These are phyloP conservation scores for Eupeodes corollae DNA, from an alignment of 1,140 invertebrate genomes.

Conservation along the genomic window DNA sequence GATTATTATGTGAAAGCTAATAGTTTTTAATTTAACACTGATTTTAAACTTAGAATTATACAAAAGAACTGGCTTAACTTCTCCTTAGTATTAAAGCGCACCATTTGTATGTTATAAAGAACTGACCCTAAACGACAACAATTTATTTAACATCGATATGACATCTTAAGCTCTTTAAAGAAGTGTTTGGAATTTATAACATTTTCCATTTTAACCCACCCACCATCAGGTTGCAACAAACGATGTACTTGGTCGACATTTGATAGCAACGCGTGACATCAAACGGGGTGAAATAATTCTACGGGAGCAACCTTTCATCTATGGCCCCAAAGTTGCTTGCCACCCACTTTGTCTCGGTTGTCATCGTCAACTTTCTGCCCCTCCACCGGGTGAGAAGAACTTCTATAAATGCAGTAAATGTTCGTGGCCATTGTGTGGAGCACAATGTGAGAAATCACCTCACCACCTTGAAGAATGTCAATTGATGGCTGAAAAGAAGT, in stretches of 20 bases:
- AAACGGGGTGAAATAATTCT: slow-evolving; percentile 53
- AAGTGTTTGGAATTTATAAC: too few relatives aligned
- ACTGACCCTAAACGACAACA: too few relatives aligned
- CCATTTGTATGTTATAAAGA: too few relatives aligned
- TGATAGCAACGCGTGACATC: slow-evolving; percentile 52
- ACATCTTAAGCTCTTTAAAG: too few relatives aligned
- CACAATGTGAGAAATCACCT: slow-evolving; percentile 40
- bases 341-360: slow-evolving; percentile 49
- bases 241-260: slow-evolving; percentile 44
- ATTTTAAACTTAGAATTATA: too few relatives aligned
- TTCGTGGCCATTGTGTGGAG: slow-evolving; percentile 47
- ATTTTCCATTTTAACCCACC: too few relatives aligned
- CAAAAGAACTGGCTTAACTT: too few relatives aligned
- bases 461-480: slow-evolving; percentile 44
- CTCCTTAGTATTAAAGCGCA: too few relatives aligned
- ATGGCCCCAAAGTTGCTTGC: slow-evolving; percentile 46
- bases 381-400: slow-evolving; percentile 29
- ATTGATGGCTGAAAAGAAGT: slow-evolving; percentile 43
- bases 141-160: too few relatives aligned
- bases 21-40: too few relatives aligned
- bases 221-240: slow-evolving; percentile 41
- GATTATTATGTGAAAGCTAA: too few relatives aligned
- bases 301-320: slow-evolving; percentile 47
- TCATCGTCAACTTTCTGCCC: slow-evolving; percentile 40
- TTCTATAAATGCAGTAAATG: slow-evolving; percentile 51